Evolutionary conservation across 2,113 vertebrate genomes (phyloP), one percentile per base, ranked within the genome.

Genomic region (Gopherus flavomarginatus): DNA sequence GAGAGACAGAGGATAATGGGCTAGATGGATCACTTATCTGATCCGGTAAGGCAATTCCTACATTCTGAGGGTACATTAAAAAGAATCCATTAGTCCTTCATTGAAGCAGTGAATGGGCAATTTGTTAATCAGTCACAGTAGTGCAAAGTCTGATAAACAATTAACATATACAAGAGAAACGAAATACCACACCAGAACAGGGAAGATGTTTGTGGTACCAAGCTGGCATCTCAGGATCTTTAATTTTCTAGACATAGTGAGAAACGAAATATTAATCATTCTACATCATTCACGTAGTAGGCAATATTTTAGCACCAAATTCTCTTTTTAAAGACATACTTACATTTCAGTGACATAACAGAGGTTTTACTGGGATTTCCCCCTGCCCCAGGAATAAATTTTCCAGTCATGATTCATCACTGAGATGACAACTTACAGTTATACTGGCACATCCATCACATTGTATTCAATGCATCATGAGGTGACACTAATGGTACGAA

Each of bases 131-230:
- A 92, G 42, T 42, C 42, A 42, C 42, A 42, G 42, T 42, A 42
- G 42, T 42, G 42, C 42, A 42, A 42, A 42, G 42, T 42, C 42
- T 89, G 90, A 93, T 96, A 95, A 95, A 95, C 95, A 92, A 94
- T 94, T 96, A 95, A 96, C 85, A 77, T 56, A 85, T 75, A 90
- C 90, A 96, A 94, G 62, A 93, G 80, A 95, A 95, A 94, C 78
- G 62, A 94, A 86, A 79, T 42, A 31, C 24, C 81, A 52, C 27
- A 65, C 4, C 26, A 50, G 81, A 89, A 86, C 24, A 92, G 44
- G 4, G 83, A 35, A 94, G 85, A 87, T 49, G 50, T 85, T 90
- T 89, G 65, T 83, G 83, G 83, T 81, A 91, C 22, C 29, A 50
- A 17, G 84, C 82, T 65, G 53, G 81, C 53, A 65, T 31, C 53